Percentiles rank a stretch among this genome's conserved stretches.
These are phyloP conservation scores for Cremastobaeus sp. DNA, from an alignment of 2,888 invertebrate species.

Conservation along the genomic window DNA sequence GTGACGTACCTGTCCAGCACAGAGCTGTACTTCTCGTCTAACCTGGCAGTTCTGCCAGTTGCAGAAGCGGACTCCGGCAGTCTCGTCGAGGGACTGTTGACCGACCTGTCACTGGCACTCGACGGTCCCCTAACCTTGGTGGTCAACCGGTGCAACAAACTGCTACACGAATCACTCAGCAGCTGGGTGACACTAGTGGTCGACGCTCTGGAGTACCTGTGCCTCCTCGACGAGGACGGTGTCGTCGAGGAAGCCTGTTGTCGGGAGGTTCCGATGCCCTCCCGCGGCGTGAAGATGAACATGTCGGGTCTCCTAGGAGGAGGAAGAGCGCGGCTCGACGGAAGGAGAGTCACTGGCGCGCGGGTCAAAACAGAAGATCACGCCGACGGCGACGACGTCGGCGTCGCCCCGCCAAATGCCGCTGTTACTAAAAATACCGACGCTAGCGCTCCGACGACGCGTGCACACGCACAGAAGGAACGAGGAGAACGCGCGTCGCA, in stretches of 20 bases:
- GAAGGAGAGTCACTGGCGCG: constrained; percentile 38
- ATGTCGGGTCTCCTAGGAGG: constrained; percentile 10
- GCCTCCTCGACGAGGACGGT: constrained; percentile 78
- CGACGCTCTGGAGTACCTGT: constrained; percentile 88
- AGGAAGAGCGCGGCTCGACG: constrained; percentile 19
- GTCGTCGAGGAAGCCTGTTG: constrained; percentile 62
- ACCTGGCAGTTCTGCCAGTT: neutral
- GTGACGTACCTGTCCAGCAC: constrained; percentile 85
- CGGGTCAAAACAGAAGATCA: constrained; percentile 49
- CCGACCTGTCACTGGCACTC: constrained; percentile 70
- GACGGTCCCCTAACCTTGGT: constrained; percentile 88
- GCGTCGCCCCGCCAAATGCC: constrained; percentile 76
- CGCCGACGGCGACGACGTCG: constrained; percentile 62
- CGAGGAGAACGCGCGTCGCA: constrained; percentile 51
- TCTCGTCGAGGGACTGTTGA: neutral
- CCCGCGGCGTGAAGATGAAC: constrained; percentile 68
- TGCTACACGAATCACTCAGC: constrained; percentile 91
- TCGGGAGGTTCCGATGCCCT: constrained; percentile 75
- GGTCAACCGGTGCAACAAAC: constrained; percentile 87
- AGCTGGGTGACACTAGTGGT: constrained; percentile 91
- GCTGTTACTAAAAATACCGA: constrained; percentile 75
- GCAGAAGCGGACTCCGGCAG: neutral
- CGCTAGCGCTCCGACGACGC: constrained; percentile 66
- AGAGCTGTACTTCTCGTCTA: constrained; percentile 83
- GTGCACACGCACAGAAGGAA: constrained; percentile 62